Conservation (phyloP, 2,888 invertebrate genomes). For the Molorchus minor region DNA sequence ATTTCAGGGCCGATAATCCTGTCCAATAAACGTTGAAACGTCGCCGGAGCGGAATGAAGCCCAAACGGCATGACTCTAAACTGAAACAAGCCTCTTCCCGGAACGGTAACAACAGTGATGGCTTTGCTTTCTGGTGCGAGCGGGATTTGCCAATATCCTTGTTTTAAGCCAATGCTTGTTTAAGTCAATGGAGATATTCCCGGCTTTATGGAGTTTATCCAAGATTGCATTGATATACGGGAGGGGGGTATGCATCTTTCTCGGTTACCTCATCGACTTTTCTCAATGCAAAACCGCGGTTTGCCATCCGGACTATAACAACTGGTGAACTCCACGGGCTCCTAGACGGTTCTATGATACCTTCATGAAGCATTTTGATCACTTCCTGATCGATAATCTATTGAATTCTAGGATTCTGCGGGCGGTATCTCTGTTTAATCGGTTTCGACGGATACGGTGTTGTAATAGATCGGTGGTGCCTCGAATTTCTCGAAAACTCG, state of each 20-base stretch:
- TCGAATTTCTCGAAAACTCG: neutral
- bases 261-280: too few relatives aligned
- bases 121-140: too few relatives aligned
- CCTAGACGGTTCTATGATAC: constrained; percentile 31
- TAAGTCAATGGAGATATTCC: constrained; percentile 43
- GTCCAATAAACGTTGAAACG: too few relatives aligned
- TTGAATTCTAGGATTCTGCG: constrained; percentile 40
- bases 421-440: constrained; percentile 42
- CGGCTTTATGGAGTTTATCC: constrained; percentile 41
- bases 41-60: too few relatives aligned
- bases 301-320: constrained; percentile 28
- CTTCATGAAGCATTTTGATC: constrained; percentile 26
- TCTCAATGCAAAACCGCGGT: constrained; percentile 42
- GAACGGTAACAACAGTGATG: too few relatives aligned
- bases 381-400: constrained; percentile 29
- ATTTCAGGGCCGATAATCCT: too few relatives aligned
- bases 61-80: too few relatives aligned
- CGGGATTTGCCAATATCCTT: too few relatives aligned
- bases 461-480: neutral
- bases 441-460: constrained; percentile 10
- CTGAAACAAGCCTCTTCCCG: too few relatives aligned
- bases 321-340: constrained; percentile 38
- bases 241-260: too few relatives aligned
- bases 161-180: too few relatives aligned
- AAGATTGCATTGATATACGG: too few relatives aligned